Conservation (phyloP, 2,113 vertebrate genomes). For the Catharus minimus region DNA sequence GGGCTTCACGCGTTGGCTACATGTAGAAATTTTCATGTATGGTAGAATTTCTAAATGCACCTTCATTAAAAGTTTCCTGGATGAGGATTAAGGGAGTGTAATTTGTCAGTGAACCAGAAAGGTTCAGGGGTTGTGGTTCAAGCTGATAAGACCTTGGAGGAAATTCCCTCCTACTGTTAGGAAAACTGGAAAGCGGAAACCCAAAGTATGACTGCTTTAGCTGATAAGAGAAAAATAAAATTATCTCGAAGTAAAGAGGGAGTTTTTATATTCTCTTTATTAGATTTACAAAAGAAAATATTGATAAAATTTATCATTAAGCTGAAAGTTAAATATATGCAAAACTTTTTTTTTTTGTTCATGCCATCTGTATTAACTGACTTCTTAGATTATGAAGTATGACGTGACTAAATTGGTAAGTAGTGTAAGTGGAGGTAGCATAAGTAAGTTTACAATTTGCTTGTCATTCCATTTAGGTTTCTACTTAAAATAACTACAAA, state of each 20-base stretch:
- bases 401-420: slow-evolving; percentile 18
- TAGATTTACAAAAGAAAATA: slow-evolving; percentile 38
- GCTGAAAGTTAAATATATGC: not conserved
- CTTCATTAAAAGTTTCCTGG: slow-evolving; percentile 34
- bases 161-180: slow-evolving; percentile 77
- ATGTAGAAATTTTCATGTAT: not conserved
- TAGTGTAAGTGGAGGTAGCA: not conserved
- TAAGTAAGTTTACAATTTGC: slow-evolving; percentile 15
- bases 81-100: slow-evolving; percentile 38
- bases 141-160: slow-evolving; percentile 76
- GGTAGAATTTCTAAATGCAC: not conserved
- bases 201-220: slow-evolving; percentile 47
- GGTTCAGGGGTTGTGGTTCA: slow-evolving; percentile 71
- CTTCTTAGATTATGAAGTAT: slow-evolving; percentile 43
- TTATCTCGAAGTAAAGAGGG: slow-evolving; percentile 1
- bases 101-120: slow-evolving; percentile 66
- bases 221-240: slow-evolving; percentile 69
- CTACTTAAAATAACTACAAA: slow-evolving; percentile 16
- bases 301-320: slow-evolving; percentile 25
- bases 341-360: not conserved
- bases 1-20: not conserved
- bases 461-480: slow-evolving; percentile 7
- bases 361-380: slow-evolving; percentile 28
- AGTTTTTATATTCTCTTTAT: not conserved
- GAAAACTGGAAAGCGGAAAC: slow-evolving; percentile 72